Evolutionary conservation across 2,797 vertebrate species (phyloP), one percentile per base, ranked within the genome.

Genomic region (Anguilla anguilla): DNA sequence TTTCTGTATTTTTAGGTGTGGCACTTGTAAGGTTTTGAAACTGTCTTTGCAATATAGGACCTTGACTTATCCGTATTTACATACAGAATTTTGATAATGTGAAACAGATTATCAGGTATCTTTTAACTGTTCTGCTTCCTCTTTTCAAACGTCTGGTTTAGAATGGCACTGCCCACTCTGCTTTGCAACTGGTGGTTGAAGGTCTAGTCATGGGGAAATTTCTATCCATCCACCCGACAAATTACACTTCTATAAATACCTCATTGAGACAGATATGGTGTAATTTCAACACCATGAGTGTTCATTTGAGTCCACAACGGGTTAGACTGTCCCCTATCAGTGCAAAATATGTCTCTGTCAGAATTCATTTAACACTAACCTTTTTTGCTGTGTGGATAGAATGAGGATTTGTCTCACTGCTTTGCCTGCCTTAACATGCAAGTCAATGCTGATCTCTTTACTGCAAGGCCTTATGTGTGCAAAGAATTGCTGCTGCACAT

Each of bases 91-190:
- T 46, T 72, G 69, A 28, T 35, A 43, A 79, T 43, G 22, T 82
- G 46, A 46, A 49, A 51, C 22, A 51, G 22, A 82, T 51, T 46
- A 82, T 25, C 19, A 49, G 5, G 6, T 49, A 10, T n/a, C 43
- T 81, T 19, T 82, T 51, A 82, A 82, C 43, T 51, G 79, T 82
- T 82, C 43, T n/a, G 79, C 79, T 82, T 82, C 74, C 74, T 79
- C 3, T 43, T 51, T 82, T 51, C n/a, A 25, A 82, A 51, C 10
- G 22, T 9, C 79, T 82, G 19, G 46, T 82, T n/a, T 10, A 10
- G 79, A 82, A n/a, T n/a, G 46, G 11, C 79, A 82, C 19, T 22
- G 9, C 25, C 39, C n/a, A 46, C n/a, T 17, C 77, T 81, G 77
- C 43, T 15, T 25, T 64, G 59, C 17, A 64, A 64, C 22, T 39